phyloP scores from a whole-genome alignment of 2,113 vertebrate genomes.

The Mus spicilegus region DNA sequence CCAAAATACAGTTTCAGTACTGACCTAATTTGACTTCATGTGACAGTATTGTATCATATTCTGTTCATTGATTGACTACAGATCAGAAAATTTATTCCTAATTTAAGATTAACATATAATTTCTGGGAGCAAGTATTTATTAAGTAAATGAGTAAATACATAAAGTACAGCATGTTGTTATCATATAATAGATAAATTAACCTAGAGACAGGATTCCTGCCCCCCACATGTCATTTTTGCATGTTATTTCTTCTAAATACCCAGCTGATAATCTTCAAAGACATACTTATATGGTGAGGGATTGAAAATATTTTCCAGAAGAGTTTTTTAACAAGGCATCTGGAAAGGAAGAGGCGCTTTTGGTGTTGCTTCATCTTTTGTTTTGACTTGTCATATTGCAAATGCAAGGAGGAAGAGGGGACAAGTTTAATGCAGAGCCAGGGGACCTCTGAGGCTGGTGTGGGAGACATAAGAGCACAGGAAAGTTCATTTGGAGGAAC shows the following conservation, averaged over 20 bases:
- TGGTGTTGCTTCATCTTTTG: no score
- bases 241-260: background rate
- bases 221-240: background rate
- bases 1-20: background rate
- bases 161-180: background rate
- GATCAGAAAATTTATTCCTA: background rate
- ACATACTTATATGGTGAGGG: background rate
- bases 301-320: constrained; percentile 47
- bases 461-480: background rate
- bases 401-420: background rate
- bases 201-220: background rate
- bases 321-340: background rate
- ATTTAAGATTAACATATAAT: background rate
- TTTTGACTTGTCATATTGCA: background rate
- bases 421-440: constrained; percentile 25
- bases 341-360: constrained; percentile 22
- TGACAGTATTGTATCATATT: background rate
- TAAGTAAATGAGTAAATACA: background rate
- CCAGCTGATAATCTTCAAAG: constrained; percentile 33
- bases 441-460: background rate
- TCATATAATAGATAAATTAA: background rate
- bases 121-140: constrained; percentile 11
- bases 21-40: background rate
- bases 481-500: background rate
- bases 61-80: background rate